A percentile compares a stretch with the other conserved stretches of the same genome.
Evolutionary conservation across 2,797 vertebrate species (phyloP).

Genomic region (Remorina albescens): DNA sequence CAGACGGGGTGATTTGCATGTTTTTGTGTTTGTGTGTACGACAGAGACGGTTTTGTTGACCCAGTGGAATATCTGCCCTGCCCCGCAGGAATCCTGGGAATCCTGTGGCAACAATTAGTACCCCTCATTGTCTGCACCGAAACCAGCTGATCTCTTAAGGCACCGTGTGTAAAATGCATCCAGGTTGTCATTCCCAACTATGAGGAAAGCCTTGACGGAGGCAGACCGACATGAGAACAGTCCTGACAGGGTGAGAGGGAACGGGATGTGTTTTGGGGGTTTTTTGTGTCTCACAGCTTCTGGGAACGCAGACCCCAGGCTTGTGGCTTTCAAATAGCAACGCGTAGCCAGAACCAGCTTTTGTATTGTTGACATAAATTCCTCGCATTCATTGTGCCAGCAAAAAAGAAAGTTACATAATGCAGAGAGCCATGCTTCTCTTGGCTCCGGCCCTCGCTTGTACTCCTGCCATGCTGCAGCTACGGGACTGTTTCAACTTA

Average conservation of each 20-base stretch:
- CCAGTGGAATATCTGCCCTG: conserved; percentile 26
- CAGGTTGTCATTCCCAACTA: conserved; percentile 25
- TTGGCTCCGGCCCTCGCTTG: conserved; percentile 38
- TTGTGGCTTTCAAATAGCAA: conserved; percentile 66
- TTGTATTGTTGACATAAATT: conserved; percentile 85
- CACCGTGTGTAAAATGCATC: conserved; percentile 56
- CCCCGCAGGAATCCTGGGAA: conserved; percentile 49
- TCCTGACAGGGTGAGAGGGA: conserved; percentile 23
- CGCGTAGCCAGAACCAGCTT: conserved; percentile 62
- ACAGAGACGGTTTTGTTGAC: conserved; percentile 48
- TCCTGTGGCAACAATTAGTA: conserved; percentile 58
- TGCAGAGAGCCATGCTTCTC: conserved; percentile 50
- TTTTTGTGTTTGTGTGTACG: conserved; percentile 30
- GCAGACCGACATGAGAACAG: conserved; percentile 48
- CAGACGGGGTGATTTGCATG: conserved; percentile 64
- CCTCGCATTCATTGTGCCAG: conserved; percentile 73
- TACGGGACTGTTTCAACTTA: conserved; percentile 38
- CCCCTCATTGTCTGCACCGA: conserved; percentile 37
- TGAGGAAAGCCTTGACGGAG: not conserved
- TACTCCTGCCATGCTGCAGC: conserved; percentile 34
- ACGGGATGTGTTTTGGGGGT: conserved; percentile 21
- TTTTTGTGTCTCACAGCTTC: conserved; percentile 64
- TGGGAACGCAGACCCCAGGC: conserved; percentile 74
- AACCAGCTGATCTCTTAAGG: conserved; percentile 45
- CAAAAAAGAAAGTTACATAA: conserved; percentile 79